Evolutionary conservation across 2,113 vertebrate species (phyloP).

Genomic region (Hypanus sabinus): DNA sequence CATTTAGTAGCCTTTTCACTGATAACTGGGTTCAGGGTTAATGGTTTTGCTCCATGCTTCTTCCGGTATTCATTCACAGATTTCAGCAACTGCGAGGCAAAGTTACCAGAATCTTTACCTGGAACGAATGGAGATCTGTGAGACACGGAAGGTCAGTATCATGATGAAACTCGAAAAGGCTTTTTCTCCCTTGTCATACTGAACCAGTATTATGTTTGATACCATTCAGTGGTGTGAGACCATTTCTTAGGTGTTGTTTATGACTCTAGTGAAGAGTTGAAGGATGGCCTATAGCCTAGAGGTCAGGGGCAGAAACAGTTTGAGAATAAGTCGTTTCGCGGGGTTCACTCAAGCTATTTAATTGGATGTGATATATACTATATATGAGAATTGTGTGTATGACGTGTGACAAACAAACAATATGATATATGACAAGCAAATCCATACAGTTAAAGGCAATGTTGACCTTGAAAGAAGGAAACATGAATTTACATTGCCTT

Average conservation of each 20-base stretch:
- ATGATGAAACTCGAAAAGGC: not conserved
- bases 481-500: too few species aligned
- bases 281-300: not conserved
- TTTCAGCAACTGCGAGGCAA: constrained; percentile 42
- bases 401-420: too few species aligned
- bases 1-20: constrained; percentile 49
- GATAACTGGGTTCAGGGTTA: constrained; percentile 42
- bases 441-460: not conserved
- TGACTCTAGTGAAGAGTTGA: not conserved
- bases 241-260: not conserved
- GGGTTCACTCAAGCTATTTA: not conserved
- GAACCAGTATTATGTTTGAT: not conserved
- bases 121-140: constrained; percentile 18
- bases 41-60: not conserved
- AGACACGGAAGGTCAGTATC: not conserved
- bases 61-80: constrained; percentile 37
- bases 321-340: not conserved
- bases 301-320: not conserved
- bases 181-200: not conserved
- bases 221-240: not conserved
- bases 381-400: not conserved
- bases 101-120: constrained; percentile 36
- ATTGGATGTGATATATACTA: not conserved
- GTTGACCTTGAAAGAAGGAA: too few species aligned
- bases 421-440: not conserved